A percentile compares a stretch with the other conserved stretches of the same genome.
Evolutionary conservation across 2,888 invertebrate species (phyloP).

Genomic region (Apeira syringaria): DNA sequence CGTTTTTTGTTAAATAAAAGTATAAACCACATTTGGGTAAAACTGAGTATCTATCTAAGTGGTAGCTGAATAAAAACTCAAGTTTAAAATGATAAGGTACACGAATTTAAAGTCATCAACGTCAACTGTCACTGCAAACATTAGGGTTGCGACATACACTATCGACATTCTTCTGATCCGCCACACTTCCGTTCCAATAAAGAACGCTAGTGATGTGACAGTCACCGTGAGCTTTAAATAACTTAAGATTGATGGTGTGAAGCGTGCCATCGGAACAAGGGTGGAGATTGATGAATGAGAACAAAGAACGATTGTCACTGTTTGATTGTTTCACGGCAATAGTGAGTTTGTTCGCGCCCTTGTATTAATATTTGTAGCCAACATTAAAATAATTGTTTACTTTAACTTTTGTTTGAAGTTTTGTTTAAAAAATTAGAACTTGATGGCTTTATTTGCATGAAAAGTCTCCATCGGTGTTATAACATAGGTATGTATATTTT

Average conservation of each 20-base stretch:
- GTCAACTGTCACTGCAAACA: slow-evolving; percentile 18
- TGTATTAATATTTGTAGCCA: background rate
- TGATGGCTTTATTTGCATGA: too few relatives aligned
- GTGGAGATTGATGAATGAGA: slow-evolving; percentile 57
- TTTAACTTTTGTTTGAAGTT: too few relatives aligned
- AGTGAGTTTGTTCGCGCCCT: slow-evolving; percentile 4
- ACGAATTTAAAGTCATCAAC: slow-evolving; percentile 5
- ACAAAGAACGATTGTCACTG: slow-evolving; percentile 45
- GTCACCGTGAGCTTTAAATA: slow-evolving; percentile 46
- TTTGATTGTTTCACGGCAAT: slow-evolving; percentile 32
- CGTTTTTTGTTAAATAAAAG: too few relatives aligned
- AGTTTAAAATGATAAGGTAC: background rate
- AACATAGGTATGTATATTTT: too few relatives aligned
- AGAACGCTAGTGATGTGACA: slow-evolving; percentile 38
- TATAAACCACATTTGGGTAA: too few relatives aligned
- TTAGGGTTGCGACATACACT: background rate
- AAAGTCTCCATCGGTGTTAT: too few relatives aligned
- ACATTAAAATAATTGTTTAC: too few relatives aligned
- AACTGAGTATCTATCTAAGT: too few relatives aligned
- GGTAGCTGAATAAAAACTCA: background rate
- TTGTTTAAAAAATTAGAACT: too few relatives aligned
- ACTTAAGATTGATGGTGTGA: slow-evolving; percentile 65
- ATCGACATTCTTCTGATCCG: slow-evolving; percentile 36
- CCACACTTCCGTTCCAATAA: slow-evolving; percentile 41
- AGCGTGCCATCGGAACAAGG: slow-evolving; percentile 59